Conservation (phyloP, 1,140 invertebrate genomes). For the Drosophila littoralis region DNA sequence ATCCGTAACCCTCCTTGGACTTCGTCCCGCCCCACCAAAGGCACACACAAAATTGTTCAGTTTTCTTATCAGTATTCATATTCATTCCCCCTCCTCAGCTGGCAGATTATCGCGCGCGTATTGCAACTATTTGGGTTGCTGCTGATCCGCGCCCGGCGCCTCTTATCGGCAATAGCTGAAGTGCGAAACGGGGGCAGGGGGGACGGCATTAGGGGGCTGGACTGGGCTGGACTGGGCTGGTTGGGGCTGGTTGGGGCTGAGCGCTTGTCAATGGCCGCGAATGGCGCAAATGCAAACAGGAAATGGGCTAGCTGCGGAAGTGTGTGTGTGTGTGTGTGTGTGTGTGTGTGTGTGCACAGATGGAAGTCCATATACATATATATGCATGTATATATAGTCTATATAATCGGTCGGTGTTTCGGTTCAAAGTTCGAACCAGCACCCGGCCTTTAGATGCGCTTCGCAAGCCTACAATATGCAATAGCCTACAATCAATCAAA, state of each 20-base stretch:
- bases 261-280: constrained; percentile 41
- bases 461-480: too few species aligned
- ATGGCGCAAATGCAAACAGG: constrained; percentile 62
- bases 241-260: neutral
- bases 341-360: neutral
- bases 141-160: constrained; percentile 12
- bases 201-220: neutral
- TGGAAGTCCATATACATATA: neutral
- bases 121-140: constrained; percentile 30
- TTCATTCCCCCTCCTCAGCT: neutral
- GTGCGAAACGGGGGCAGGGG: neutral
- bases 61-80: constrained; percentile 9
- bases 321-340: neutral
- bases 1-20: neutral
- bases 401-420: neutral
- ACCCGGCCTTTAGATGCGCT: too few species aligned
- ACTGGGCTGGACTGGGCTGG: too few species aligned
- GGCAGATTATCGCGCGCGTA: constrained; percentile 2
- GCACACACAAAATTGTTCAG: neutral
- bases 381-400: constrained; percentile 17
- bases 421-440: too few species aligned
- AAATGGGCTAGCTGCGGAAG: constrained; percentile 69
- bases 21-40: neutral
- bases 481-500: too few species aligned
- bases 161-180: constrained; percentile 13